A percentile compares a stretch with the other conserved stretches of the same genome.
Conservation (phyloP, 2,113 vertebrate species). For the Mellivora capensis region DNA sequence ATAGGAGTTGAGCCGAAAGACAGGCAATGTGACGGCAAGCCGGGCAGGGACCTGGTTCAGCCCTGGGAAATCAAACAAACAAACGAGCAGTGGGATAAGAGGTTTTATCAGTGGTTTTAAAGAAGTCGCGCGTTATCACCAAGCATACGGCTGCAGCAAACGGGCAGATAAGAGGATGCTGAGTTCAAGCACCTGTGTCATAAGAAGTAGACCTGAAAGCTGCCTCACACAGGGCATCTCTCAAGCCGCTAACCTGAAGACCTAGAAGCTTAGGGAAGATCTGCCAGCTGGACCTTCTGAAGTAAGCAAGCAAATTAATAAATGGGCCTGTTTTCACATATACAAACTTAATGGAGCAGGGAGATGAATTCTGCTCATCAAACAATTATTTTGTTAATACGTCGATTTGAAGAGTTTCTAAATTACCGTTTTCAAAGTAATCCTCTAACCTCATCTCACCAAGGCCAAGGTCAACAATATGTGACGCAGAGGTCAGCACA, state of each 20-base stretch:
- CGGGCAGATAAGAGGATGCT: background rate
- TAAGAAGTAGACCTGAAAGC: background rate
- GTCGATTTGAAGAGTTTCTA: background rate
- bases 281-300: background rate
- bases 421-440: slow-evolving; percentile 8
- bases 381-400: slow-evolving; percentile 30
- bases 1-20: background rate
- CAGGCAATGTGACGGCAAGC: background rate
- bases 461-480: background rate
- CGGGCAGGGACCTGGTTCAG: background rate
- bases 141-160: background rate
- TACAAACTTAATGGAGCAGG: background rate
- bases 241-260: background rate
- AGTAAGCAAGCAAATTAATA: slow-evolving; percentile 10
- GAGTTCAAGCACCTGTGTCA: background rate
- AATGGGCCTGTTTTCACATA: background rate
- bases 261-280: background rate
- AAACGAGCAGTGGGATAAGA: background rate
- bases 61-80: background rate
- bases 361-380: background rate
- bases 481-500: background rate
- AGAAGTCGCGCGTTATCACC: background rate
- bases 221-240: background rate
- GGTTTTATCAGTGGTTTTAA: background rate
- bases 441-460: background rate